Base-by-base conservation (phyloP, 2,888 invertebrate species). In the Mesorhabditis sp. region DNA sequence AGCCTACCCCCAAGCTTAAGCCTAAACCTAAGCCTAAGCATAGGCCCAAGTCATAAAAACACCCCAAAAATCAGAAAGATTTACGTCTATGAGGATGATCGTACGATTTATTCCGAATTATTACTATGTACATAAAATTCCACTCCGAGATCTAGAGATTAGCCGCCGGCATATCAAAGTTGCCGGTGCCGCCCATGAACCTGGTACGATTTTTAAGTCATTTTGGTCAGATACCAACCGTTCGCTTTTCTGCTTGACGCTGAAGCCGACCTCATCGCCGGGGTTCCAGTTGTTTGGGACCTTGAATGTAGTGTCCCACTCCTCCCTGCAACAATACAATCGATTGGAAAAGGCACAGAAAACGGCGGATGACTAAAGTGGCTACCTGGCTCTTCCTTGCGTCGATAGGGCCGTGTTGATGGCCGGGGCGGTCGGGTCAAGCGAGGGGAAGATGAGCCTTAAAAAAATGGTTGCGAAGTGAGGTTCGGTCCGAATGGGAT, bases 281-380 rank as follows among this genome's bases (percentile, higher is more conserved):
- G 80, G 73, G 65, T 77, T 74, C 82, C 82, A 82, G 45, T 72
- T 69, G 67, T 82, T 82, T 13, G 82, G 82, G 42, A 82, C 75
- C 70, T 82, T 82, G 74, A 80, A 81, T 65, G 77, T 81, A 44
- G 78, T 77, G 68, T 82, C 82, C 77, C 79, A 81, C 62, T 82
- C 82, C 62, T 82, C 81, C n/a, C 79, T 74, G 64, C 15, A 69
- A 28, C 1, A 72, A 15, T 42, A 62, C 62, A 15, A 6, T 62
- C 15, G 41, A 7, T n/a, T 13, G 6, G 41, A 7, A 62, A 10
- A n/a, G 2, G 7, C 7, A 7, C 10, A 62, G 10, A 62, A 28
- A 62, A 6, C 28, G 2, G 66, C 15, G n/a, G 6, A 5, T 10
- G n/a, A 5, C n/a, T 15, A 7, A 45, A 43, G n/a, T 70, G 28